Conservation (phyloP, 2,113 vertebrate genomes). For the Dasyprocta punctata region DNA sequence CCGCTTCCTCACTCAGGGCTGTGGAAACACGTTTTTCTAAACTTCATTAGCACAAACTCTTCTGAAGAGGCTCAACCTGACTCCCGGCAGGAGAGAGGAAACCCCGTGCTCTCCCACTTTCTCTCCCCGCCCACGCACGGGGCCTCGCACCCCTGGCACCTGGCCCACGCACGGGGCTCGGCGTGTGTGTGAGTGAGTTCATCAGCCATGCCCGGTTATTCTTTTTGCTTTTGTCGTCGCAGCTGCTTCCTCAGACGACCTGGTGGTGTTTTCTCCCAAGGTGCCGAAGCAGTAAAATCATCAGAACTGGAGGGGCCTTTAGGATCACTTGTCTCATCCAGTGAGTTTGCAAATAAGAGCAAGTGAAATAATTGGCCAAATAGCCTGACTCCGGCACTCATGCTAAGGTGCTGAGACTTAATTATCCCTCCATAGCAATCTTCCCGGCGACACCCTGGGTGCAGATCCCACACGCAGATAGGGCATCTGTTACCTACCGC, state of each 20-base stretch:
- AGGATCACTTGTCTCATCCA: not conserved
- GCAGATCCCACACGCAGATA: not conserved
- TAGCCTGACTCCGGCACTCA: not conserved
- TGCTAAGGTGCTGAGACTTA: not conserved
- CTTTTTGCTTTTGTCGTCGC: not conserved
- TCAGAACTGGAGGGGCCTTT: not conserved
- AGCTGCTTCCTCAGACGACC: not conserved
- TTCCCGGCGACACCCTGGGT: fast-evolving
- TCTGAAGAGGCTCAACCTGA: not conserved
- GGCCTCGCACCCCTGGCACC: not conserved
- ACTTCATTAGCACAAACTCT: slow-evolving; percentile 27
- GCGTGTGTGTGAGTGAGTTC: fast-evolving
- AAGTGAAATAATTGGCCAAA: not conserved
- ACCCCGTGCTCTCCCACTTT: not conserved
- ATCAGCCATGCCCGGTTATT: fast-evolving
- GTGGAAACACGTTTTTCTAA: not conserved
- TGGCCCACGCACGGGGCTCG: not conserved
- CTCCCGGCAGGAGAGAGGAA: not conserved
- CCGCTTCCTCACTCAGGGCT: slow-evolving; percentile 8
- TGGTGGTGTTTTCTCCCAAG: not conserved
- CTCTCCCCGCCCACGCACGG: not conserved
- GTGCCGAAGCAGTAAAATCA: not conserved
- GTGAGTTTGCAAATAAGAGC: not conserved
- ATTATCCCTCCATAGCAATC: fast-evolving
- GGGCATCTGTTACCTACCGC: no score